These are phyloP conservation scores for Haliclystus octoradiatus DNA, from an alignment of 30 jellyfish, hydroid and myxozoan genomes.

Conservation along the genomic window DNA sequence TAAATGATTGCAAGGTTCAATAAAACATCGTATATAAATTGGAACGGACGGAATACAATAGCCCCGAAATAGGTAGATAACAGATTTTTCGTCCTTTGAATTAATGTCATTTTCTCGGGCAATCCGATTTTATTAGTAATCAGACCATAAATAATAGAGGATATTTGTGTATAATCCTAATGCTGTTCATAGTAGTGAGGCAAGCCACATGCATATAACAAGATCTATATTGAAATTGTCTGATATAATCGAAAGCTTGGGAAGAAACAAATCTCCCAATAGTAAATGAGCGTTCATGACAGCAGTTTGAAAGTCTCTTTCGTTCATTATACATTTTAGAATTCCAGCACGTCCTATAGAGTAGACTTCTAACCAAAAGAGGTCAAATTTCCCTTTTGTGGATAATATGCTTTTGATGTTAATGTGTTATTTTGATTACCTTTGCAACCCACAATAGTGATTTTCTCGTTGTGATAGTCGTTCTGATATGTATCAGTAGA, in stretches of 20 bases:
- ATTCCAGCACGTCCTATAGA: slow-evolving; percentile 3
- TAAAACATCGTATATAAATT: background rate
- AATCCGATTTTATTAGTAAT: slow-evolving; percentile 31
- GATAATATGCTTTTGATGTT: slow-evolving; percentile 35
- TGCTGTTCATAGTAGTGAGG: slow-evolving; percentile 30
- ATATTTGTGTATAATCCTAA: slow-evolving; percentile 39
- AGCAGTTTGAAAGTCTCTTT: background rate
- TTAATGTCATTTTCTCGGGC: slow-evolving; percentile 39
- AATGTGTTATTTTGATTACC: slow-evolving; percentile 14
- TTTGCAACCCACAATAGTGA: slow-evolving; percentile 6
- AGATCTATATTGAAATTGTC: slow-evolving; percentile 30
- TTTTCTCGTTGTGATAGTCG: background rate
- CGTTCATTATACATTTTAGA: slow-evolving; percentile 34
- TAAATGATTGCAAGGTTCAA: background rate
- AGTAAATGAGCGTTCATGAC: slow-evolving; percentile 35
- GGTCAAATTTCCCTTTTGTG: slow-evolving; percentile 30
- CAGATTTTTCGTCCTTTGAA: slow-evolving; percentile 40
- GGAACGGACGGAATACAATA: background rate
- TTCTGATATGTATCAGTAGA: slow-evolving; percentile 26
- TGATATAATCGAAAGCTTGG: slow-evolving; percentile 36
- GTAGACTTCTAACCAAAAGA: slow-evolving; percentile 37
- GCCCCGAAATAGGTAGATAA: slow-evolving; percentile 18
- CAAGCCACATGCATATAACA: slow-evolving; percentile 29
- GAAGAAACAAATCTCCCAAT: slow-evolving; percentile 30
- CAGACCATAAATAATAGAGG: slow-evolving; percentile 28